Evolutionary conservation across 2,888 invertebrate species (phyloP), one percentile per base, ranked within the genome.

Genomic region (Aporophyla lueneburgensis): DNA sequence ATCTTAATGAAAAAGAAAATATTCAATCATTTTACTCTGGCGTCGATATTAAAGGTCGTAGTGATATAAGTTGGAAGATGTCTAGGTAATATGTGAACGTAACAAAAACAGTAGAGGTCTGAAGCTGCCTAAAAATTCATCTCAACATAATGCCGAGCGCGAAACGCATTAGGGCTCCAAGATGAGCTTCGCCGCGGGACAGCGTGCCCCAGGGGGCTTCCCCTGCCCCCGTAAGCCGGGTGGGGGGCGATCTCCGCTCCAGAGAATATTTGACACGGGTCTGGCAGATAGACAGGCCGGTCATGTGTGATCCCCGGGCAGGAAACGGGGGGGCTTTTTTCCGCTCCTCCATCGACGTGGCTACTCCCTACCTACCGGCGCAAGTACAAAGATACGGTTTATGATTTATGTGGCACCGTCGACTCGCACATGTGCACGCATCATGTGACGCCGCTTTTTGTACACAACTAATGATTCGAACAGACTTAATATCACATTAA

Each of bases 211-310:
- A 93, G 95, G 96, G 95, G 95, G 94, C 93, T 91, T 90, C 93
- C 93, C 92, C 91, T 90, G 89, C 93, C 92, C 93, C 92, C 89
- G 84, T 89, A 91, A 91, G 90, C 90, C 71, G 90, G 91, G 92
- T 89, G 90, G 94, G 94, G 92, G 95, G 95, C 94, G 94, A 95
- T 93, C 95, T 96, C 94, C 96, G 96, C 96, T 96, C 95, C 95
- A 96, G 96, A 96, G 96, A 95, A 96, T 96, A 96, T 96, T 96
- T 96, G 96, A 96, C 96, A 96, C 95, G 96, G 96, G 96, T 96
- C 96, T 96, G 96, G 96, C 96, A 96, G 96, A 96, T 96, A 96
- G 96, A 96, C 96, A 96, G 96, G 93, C 95, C 96, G 96, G 96
- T 96, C 96, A 96, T 96, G 96, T 96, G 96, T 96, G 96, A 96